These are phyloP conservation scores for Argopecten irradians DNA, from an alignment of 1,140 invertebrate species.

Conservation along the genomic window DNA sequence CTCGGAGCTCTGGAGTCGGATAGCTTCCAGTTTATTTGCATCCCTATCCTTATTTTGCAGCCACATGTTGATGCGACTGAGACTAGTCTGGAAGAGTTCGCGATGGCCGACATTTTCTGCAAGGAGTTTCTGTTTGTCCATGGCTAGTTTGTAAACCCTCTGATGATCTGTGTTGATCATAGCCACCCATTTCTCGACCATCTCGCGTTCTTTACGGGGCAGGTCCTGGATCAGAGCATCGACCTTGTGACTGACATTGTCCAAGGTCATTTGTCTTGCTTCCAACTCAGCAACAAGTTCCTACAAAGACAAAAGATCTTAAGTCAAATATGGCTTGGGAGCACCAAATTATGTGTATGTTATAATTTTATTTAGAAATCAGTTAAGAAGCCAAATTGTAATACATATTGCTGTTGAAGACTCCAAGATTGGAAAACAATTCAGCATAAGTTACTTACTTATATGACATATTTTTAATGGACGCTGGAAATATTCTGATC, in stretches of 20 bases:
- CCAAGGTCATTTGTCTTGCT: slow-evolving; percentile 87
- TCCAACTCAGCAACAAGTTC: slow-evolving; percentile 89
- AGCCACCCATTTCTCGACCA: slow-evolving; percentile 84
- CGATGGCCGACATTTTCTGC: slow-evolving; percentile 74
- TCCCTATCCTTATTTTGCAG: slow-evolving; percentile 86
- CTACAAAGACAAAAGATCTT: slow-evolving; percentile 62
- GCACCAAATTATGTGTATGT: no score
- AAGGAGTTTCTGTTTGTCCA: slow-evolving; percentile 56
- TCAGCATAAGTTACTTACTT: slow-evolving; percentile 43
- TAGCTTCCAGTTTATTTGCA: slow-evolving; percentile 80
- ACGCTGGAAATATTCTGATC: no score
- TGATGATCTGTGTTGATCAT: slow-evolving; percentile 71
- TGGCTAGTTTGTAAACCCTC: slow-evolving; percentile 66
- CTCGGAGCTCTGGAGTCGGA: slow-evolving; percentile 82
- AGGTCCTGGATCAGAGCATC: slow-evolving; percentile 89
- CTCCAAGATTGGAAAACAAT: not conserved
- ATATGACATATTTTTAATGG: slow-evolving; percentile 33
- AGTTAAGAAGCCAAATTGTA: not conserved
- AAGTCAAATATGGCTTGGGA: no score
- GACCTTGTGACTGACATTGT: slow-evolving; percentile 88
- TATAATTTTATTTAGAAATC: no score
- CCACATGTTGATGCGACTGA: slow-evolving; percentile 88
- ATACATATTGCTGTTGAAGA: not conserved
- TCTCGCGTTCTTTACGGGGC: slow-evolving; percentile 86
- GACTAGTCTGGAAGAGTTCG: slow-evolving; percentile 85